Base-by-base conservation (phyloP, 1,140 invertebrate species). In the Drosophila bocqueti region DNA sequence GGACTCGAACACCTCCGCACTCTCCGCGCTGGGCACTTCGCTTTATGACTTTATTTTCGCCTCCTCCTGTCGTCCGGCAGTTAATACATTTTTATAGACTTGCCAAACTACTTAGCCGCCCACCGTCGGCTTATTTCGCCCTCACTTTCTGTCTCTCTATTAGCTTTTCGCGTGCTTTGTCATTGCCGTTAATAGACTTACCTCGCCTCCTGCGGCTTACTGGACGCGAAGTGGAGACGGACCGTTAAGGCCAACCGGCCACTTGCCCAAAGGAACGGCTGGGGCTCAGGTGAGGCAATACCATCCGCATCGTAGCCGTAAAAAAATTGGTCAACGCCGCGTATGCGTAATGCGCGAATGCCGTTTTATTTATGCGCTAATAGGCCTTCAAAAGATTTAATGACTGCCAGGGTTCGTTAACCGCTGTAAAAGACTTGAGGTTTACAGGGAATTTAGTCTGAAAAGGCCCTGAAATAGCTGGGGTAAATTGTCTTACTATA, bases 91-190 rank as follows among this genome's bases (percentile, higher is more conserved):
- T 87, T 87, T 87, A 87, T 87, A 78, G 83, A 87, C 83, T 84
- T 89, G 73, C 77, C 77, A 83, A 87, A 87, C 83, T 86, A 86
- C 83, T 72, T 73, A 49, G 24, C 55, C 55, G 45, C 62, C 46
- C 46, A 57, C 59, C 61, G 58, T 15, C 43, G 52, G 49, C 47
- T 34, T 59, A 18, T 31, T 16, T 26, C 18, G 52, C 10, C 60
- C 18, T 4, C 31, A 40, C 47, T n/a, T 60, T n/a, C 63, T 78
- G 82, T 83, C 73, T 90, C 81, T 76, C 84, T 84, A 90, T 89
- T 90, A 90, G 81, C 85, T 90, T 90, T 89, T 89, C 77, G 84
- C 85, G 84, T 90, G 81, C 83, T 86, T 84, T 89, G 84, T 90
- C 85, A 89, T 89, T 90, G 84, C 81, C 66, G 84, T 89, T 89